phyloP scores from a whole-genome alignment of 2,113 vertebrate genomes.

The Pluvialis apricaria region DNA sequence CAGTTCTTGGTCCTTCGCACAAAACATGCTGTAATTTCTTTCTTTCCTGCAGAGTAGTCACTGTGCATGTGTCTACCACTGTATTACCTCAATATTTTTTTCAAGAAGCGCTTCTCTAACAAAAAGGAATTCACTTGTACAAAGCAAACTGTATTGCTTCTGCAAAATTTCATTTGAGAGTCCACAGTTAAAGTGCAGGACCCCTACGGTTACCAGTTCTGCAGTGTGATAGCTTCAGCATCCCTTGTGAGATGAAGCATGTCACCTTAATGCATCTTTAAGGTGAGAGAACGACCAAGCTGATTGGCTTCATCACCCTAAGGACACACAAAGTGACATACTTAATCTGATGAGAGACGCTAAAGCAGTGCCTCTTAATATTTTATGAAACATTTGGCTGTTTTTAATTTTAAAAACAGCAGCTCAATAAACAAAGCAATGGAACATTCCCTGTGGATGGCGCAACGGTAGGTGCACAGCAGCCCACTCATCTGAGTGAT shows the following conservation, averaged over 20 bases:
- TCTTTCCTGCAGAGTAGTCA: conserved; percentile 25
- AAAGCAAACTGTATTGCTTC: conserved; percentile 28
- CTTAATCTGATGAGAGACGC: conserved; percentile 45
- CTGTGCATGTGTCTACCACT: background rate
- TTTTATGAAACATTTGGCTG: conserved; percentile 35
- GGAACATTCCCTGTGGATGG: background rate
- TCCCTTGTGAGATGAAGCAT: conserved; percentile 40
- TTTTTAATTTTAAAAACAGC: conserved; percentile 49
- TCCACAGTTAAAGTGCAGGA: conserved; percentile 28
- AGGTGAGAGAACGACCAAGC: conserved; percentile 27
- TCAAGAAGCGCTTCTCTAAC: background rate
- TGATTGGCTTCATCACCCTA: conserved; percentile 34
- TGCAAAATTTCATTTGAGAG: conserved; percentile 55
- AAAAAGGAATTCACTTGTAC: conserved; percentile 36
- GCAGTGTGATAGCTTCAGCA: conserved; percentile 23
- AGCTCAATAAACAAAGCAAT: conserved; percentile 6
- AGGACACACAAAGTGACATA: conserved; percentile 17
- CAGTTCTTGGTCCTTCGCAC: background rate
- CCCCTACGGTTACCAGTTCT: conserved; percentile 38
- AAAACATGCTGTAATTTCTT: conserved; percentile 15
- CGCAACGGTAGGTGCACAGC: background rate
- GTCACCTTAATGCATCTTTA: conserved; percentile 47
- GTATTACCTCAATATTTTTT: conserved; percentile 33
- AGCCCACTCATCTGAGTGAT: background rate
- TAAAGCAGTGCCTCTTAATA: conserved; percentile 39